These are phyloP conservation scores for Pemphigus obesinymphae DNA, from an alignment of 1,140 invertebrate species.

Conservation along the genomic window DNA sequence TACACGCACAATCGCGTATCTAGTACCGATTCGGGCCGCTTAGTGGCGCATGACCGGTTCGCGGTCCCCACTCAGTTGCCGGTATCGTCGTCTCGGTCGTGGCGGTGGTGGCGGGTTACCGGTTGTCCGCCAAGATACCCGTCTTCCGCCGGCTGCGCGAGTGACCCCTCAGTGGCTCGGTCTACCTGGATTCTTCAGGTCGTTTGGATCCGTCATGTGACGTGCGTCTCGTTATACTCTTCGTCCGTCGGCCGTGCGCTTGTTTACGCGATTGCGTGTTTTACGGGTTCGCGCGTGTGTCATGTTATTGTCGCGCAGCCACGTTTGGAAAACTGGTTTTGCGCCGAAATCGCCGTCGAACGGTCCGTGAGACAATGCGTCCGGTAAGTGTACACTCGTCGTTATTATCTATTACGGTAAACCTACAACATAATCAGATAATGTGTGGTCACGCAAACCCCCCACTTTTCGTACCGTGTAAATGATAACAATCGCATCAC, in stretches of 20 bases:
- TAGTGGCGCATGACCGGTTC: conserved; percentile 27
- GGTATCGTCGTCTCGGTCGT: no score
- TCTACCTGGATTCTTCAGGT: conserved; percentile 15
- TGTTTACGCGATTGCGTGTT: not conserved
- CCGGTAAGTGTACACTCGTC: not conserved
- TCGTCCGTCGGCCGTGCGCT: not conserved
- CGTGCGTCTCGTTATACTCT: not conserved
- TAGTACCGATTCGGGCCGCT: conserved; percentile 10
- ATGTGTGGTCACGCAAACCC: no score
- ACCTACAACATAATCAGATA: no score
- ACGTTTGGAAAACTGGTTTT: not conserved
- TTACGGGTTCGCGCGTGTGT: not conserved
- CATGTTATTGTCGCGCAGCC: not conserved
- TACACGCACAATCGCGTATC: no score
- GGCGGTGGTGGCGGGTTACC: not conserved
- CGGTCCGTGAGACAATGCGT: not conserved
- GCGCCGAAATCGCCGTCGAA: not conserved
- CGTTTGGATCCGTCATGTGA: not conserved
- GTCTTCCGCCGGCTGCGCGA: conserved; percentile 21
- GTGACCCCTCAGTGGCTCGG: conserved; percentile 30
- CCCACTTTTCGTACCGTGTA: no score
- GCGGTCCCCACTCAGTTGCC: not conserved
- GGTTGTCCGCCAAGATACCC: not conserved
- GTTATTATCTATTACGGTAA: no score
- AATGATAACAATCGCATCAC: no score